phyloP scores from a whole-genome alignment of 2,888 invertebrate genomes.

The Laspeyria flexula region DNA sequence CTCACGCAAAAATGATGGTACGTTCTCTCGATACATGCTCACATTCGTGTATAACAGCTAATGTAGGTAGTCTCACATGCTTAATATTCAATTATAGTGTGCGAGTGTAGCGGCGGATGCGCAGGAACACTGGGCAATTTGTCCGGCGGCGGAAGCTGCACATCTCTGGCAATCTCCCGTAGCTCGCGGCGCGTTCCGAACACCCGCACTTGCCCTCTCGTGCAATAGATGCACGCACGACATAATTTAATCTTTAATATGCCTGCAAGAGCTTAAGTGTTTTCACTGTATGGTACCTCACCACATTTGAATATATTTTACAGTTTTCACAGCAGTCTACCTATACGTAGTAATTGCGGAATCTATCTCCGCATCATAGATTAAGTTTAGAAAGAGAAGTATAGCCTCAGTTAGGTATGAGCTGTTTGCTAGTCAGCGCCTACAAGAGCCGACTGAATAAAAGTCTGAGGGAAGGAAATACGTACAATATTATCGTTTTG shows the following conservation, averaged over 20 bases:
- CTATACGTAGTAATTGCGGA: constrained; percentile 23
- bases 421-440: constrained; percentile 37
- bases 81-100: constrained; percentile 67
- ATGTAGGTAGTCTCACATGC: constrained; percentile 43
- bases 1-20: constrained; percentile 30
- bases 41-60: constrained; percentile 46
- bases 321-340: constrained; percentile 23
- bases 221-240: constrained; percentile 39
- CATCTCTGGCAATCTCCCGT: constrained; percentile 67
- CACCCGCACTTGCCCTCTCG: constrained; percentile 19
- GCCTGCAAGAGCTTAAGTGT: constrained; percentile 21
- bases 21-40: constrained; percentile 30
- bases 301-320: constrained; percentile 41
- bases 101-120: constrained; percentile 57
- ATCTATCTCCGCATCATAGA: constrained; percentile 34
- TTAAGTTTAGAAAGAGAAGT: constrained; percentile 33
- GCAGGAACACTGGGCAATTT: constrained; percentile 61
- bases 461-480: constrained; percentile 36
- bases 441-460: constrained; percentile 32
- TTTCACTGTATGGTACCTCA: constrained; percentile 25
- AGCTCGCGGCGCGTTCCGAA: constrained; percentile 49
- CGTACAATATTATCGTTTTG: constrained; percentile 47
- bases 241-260: constrained; percentile 34
- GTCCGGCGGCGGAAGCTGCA: constrained; percentile 70
- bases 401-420: constrained; percentile 25